These are phyloP conservation scores for Pangasianodon hypophthalmus DNA, from an alignment of 2,113 vertebrate genomes.

Conservation along the genomic window DNA sequence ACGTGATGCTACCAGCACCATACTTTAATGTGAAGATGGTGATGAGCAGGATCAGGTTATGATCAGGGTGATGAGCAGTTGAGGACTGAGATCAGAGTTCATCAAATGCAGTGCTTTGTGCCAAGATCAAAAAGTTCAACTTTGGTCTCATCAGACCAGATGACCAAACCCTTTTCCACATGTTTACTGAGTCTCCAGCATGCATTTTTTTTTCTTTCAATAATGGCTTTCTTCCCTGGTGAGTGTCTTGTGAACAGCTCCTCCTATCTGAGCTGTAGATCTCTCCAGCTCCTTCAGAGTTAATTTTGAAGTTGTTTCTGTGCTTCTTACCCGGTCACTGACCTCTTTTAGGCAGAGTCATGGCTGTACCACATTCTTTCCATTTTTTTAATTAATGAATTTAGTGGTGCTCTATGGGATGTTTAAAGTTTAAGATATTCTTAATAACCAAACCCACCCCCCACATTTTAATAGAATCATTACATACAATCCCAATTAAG, in stretches of 20 bases:
- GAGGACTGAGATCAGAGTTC: neutral
- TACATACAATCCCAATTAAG: neutral
- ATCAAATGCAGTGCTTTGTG: neutral
- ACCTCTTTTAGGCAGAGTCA: neutral
- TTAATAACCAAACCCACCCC: neutral
- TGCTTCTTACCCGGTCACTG: neutral
- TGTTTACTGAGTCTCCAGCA: neutral
- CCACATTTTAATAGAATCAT: neutral
- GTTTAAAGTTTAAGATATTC: neutral
- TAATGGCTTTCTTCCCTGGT: neutral
- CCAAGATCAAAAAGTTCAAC: neutral
- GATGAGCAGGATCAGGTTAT: too few species aligned
- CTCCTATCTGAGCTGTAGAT: neutral
- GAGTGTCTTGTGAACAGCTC: neutral
- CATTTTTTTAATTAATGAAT: neutral
- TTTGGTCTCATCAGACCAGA: neutral
- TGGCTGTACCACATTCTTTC: neutral
- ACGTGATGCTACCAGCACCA: neutral
- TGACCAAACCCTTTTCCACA: neutral
- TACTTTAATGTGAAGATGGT: neutral
- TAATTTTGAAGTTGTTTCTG: neutral
- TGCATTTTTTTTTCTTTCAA: too few species aligned
- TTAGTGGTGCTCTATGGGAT: neutral
- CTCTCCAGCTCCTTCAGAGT: neutral
- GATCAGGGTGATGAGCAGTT: neutral